These are phyloP conservation scores for Thymelicus lineola DNA, from an alignment of 2,888 invertebrate species.

Conservation along the genomic window DNA sequence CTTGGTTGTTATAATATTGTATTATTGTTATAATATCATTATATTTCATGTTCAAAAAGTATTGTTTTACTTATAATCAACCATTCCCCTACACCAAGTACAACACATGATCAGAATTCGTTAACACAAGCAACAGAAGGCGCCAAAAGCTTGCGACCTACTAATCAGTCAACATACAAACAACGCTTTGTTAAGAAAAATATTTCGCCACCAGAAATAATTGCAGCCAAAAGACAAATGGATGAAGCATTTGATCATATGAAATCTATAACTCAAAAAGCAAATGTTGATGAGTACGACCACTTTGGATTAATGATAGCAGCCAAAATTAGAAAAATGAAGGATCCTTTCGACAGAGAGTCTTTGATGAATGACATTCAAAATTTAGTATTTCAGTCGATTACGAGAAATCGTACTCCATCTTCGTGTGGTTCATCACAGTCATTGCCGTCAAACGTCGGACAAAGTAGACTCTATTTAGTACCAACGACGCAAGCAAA, in stretches of 20 bases:
- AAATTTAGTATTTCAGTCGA: neutral
- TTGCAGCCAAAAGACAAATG: neutral
- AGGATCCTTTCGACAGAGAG: neutral
- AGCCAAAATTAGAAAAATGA: slow-evolving; percentile 1
- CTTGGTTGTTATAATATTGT: too few relatives aligned
- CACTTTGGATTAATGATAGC: slow-evolving; percentile 6
- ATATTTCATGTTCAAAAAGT: too few relatives aligned
- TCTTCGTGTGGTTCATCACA: neutral
- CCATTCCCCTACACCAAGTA: slow-evolving; percentile 7
- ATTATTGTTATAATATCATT: too few relatives aligned
- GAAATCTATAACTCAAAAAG: slow-evolving; percentile 1
- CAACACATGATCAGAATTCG: slow-evolving; percentile 10
- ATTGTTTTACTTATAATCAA: too few relatives aligned
- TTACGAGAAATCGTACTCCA: neutral
- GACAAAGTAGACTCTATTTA: neutral
- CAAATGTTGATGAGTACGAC: slow-evolving; percentile 8
- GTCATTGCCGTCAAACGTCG: neutral
- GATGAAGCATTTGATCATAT: slow-evolving; percentile 2
- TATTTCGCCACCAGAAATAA: too few relatives aligned
- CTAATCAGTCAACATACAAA: neutral
- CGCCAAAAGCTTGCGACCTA: neutral
- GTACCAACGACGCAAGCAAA: neutral
- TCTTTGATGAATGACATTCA: neutral
- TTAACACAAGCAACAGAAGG: slow-evolving; percentile 1
- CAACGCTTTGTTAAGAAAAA: slow-evolving; percentile 8